phyloP scores from a whole-genome alignment of 2,888 invertebrate genomes.

The Hydriomena furcata region DNA sequence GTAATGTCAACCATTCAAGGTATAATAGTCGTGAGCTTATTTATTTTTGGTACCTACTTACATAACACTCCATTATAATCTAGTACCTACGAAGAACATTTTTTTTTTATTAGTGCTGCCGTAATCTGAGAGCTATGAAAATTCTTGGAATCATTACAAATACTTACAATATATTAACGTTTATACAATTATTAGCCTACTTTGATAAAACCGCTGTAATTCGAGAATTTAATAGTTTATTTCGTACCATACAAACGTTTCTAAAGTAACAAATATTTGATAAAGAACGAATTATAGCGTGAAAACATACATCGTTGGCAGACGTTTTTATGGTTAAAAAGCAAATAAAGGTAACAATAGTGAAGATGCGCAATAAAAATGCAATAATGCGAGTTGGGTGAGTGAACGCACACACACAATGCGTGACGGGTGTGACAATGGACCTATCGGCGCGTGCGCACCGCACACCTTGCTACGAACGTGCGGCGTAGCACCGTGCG shows the following conservation, averaged over 20 bases:
- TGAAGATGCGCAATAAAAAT: constrained; percentile 81
- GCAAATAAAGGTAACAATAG: constrained; percentile 74
- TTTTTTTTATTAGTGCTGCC: too few species aligned
- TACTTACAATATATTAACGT: constrained; percentile 15
- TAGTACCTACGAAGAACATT: too few species aligned
- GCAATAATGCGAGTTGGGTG: constrained; percentile 70
- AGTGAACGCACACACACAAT: constrained; percentile 52
- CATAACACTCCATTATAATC: too few species aligned
- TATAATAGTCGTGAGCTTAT: too few species aligned
- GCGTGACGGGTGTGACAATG: constrained; percentile 74
- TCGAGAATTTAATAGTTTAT: constrained; percentile 41
- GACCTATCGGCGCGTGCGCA: constrained; percentile 71
- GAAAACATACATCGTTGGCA: constrained; percentile 75
- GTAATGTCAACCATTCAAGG: too few species aligned
- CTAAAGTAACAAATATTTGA: constrained; percentile 43
- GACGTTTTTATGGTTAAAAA: constrained; percentile 71
- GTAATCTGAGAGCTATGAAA: constrained; percentile 1
- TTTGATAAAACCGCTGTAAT: constrained; percentile 34
- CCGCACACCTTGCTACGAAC: constrained; percentile 61
- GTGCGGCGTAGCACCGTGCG: constrained; percentile 21
- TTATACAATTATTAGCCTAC: constrained; percentile 23
- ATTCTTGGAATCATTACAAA: background rate
- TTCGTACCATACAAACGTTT: constrained; percentile 28
- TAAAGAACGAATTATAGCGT: constrained; percentile 74
- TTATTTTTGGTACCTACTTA: too few species aligned